phyloP scores from a whole-genome alignment of 2,888 invertebrate genomes.

The Melinaea marsaeus region DNA sequence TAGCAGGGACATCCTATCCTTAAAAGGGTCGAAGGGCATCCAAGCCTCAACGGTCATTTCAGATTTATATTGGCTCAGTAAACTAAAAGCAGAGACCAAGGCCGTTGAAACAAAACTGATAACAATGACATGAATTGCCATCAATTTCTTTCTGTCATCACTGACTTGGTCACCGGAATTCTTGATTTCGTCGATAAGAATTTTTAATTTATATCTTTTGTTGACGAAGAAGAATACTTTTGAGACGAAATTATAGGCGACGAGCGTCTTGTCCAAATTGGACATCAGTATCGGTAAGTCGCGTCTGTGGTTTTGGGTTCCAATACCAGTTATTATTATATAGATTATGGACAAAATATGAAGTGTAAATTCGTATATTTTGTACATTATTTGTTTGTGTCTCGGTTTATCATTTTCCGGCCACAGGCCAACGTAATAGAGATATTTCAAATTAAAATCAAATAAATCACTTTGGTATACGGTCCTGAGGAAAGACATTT shows the following conservation, averaged over 20 bases:
- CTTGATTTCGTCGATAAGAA: constrained; percentile 50
- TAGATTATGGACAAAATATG: constrained; percentile 43
- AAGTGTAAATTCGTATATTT: constrained; percentile 44
- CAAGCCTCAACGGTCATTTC: constrained; percentile 57
- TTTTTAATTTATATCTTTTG: constrained; percentile 43
- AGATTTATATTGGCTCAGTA: constrained; percentile 44
- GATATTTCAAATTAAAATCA: constrained; percentile 54
- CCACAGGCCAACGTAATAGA: constrained; percentile 59
- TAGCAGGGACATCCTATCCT: constrained; percentile 45
- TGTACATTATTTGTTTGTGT: constrained; percentile 41
- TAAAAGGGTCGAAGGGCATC: constrained; percentile 59
- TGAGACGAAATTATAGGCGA: constrained; percentile 50
- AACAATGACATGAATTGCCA: constrained; percentile 43
- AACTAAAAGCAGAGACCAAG: constrained; percentile 42
- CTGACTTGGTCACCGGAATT: constrained; percentile 51
- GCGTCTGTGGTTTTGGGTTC: constrained; percentile 43
- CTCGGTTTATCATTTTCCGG: constrained; percentile 42
- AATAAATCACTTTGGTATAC: constrained; percentile 44
- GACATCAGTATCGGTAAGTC: constrained; percentile 44
- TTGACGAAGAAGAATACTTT: constrained; percentile 50
- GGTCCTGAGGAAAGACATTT: constrained; percentile 24
- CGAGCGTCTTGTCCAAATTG: constrained; percentile 54
- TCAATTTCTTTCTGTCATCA: constrained; percentile 44
- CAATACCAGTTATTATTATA: constrained; percentile 46
- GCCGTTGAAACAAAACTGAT: constrained; percentile 39